phyloP scores from a whole-genome alignment of 2,113 vertebrate species.

The Oncorhynchus clarkii region DNA sequence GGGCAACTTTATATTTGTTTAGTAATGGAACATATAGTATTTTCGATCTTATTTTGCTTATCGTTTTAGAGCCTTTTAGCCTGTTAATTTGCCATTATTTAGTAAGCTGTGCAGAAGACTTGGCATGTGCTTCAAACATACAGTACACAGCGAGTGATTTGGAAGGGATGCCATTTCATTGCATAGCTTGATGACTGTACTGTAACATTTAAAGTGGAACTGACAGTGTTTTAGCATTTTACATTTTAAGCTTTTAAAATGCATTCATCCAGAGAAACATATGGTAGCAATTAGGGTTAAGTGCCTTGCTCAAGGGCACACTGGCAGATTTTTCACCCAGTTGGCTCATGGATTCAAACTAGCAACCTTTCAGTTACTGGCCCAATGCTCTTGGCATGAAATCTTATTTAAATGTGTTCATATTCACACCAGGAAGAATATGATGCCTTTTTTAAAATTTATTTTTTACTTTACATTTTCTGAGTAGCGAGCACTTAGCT shows the following conservation, averaged over 20 bases:
- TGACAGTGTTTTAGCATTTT: neutral
- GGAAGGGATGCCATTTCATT: constrained; percentile 11
- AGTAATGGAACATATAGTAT: neutral
- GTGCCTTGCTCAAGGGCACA: too few species aligned
- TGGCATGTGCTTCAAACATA: neutral
- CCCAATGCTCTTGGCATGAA: too few species aligned
- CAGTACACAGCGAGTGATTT: neutral
- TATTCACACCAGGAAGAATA: too few species aligned
- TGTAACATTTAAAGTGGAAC: neutral
- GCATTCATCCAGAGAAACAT: too few species aligned
- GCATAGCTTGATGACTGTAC: constrained; percentile 49
- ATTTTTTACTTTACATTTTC: constrained; percentile 6
- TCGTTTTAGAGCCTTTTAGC: neutral
- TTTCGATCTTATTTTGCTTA: neutral
- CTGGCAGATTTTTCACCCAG: too few species aligned
- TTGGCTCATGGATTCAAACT: too few species aligned
- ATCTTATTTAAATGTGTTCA: too few species aligned
- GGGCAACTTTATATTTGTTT: neutral
- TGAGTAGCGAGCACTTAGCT: constrained; percentile 31
- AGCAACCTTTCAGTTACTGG: too few species aligned
- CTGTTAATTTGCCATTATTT: too few species aligned
- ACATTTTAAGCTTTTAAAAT: too few species aligned
- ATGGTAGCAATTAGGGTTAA: too few species aligned
- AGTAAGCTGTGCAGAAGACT: neutral
- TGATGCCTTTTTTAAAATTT: too few species aligned